phyloP scores from a whole-genome alignment of 2,113 vertebrate genomes.

The Podilymbus podiceps region DNA sequence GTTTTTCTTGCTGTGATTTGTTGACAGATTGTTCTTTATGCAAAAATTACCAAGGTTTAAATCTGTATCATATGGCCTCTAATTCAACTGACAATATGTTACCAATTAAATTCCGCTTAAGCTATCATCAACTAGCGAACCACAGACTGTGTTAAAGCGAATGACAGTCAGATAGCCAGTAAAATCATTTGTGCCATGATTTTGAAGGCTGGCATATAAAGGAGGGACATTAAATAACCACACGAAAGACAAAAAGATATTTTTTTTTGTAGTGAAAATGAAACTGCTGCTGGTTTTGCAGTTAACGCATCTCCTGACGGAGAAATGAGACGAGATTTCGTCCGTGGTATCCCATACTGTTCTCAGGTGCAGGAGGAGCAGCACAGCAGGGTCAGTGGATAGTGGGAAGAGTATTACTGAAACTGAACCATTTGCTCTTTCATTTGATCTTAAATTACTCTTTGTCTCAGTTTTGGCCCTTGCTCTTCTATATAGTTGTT shows the following conservation, averaged over 20 bases:
- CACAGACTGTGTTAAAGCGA: constrained; percentile 66
- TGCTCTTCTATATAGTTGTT: not conserved
- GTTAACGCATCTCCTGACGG: not conserved
- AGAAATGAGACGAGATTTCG: not conserved
- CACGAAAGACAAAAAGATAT: not conserved
- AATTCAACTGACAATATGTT: constrained; percentile 79
- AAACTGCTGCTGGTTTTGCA: not conserved
- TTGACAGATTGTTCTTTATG: constrained; percentile 80
- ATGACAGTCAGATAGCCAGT: constrained; percentile 69
- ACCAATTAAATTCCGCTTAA: constrained; percentile 79
- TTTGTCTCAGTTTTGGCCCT: not conserved
- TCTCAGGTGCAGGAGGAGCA: not conserved
- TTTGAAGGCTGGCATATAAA: not conserved
- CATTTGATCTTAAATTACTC: not conserved
- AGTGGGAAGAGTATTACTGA: not conserved
- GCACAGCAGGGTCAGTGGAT: not conserved
- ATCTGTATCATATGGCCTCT: constrained; percentile 79
- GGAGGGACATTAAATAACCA: constrained; percentile 1
- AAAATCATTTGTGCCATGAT: constrained; percentile 44
- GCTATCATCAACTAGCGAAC: constrained; percentile 71
- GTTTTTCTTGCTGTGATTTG: constrained; percentile 65
- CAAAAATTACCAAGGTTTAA: constrained; percentile 80
- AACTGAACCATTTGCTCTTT: not conserved
- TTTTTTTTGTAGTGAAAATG: not conserved
- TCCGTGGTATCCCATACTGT: not conserved